Conservation (phyloP, 2,113 vertebrate species). For the Pituophis catenifer region DNA sequence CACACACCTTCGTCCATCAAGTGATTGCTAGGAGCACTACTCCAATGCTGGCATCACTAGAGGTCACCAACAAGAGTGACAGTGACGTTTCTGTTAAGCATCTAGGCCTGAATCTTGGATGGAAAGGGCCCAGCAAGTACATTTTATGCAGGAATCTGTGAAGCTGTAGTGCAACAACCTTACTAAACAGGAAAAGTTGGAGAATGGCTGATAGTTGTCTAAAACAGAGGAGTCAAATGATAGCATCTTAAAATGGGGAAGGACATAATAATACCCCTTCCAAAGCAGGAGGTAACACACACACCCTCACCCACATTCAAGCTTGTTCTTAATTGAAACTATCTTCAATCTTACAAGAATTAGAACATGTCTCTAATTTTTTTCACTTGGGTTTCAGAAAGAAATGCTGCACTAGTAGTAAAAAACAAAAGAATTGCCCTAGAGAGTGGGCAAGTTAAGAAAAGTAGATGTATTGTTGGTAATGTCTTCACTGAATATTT, state of each 20-base stretch:
- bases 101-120: neutral
- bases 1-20: neutral
- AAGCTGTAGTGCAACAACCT: neutral
- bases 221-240: neutral
- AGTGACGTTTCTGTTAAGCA: neutral
- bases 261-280: neutral
- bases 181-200: neutral
- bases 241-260: neutral
- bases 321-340: neutral
- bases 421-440: neutral
- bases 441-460: neutral
- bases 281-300: neutral
- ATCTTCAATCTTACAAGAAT: neutral
- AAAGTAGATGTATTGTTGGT: neutral
- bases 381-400: neutral
- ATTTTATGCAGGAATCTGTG: neutral
- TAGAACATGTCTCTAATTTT: neutral
- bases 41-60: neutral
- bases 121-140: neutral
- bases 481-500: neutral
- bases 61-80: neutral
- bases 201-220: neutral
- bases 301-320: neutral
- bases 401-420: neutral
- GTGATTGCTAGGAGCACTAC: neutral